These are phyloP conservation scores for Spinus olivaceus DNA, from an alignment of 2,797 vertebrate species.

Conservation along the genomic window DNA sequence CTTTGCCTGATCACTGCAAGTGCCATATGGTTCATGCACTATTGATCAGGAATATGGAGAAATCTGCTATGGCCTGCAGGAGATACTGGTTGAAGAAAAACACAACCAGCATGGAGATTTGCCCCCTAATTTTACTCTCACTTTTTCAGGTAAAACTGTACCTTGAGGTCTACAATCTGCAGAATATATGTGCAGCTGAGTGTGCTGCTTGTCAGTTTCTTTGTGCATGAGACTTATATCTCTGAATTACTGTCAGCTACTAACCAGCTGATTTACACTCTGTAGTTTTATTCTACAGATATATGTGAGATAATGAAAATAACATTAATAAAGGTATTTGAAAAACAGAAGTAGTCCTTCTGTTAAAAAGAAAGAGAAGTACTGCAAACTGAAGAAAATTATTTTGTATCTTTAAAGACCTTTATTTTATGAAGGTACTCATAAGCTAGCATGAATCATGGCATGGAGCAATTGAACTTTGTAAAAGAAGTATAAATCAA, in stretches of 20 bases:
- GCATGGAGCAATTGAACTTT: not conserved
- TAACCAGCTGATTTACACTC: not conserved
- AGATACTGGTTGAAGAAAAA: not conserved
- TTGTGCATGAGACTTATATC: not conserved
- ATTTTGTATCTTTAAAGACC: not conserved
- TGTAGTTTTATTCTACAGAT: not conserved
- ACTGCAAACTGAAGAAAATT: not conserved
- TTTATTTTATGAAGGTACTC: not conserved
- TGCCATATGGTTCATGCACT: not conserved
- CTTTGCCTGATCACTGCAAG: not conserved
- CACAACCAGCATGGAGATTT: not conserved
- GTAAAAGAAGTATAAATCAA: not conserved
- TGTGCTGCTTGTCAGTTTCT: fast-evolving
- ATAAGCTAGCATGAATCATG: not conserved
- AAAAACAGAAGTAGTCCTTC: not conserved
- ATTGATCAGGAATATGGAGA: not conserved
- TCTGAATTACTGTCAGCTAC: not conserved
- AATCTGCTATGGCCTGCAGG: not conserved
- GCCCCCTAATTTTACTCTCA: not conserved
- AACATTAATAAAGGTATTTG: not conserved
- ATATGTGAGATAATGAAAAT: not conserved
- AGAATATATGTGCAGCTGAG: not conserved
- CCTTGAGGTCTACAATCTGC: not conserved
- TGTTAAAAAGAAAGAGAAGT: not conserved
- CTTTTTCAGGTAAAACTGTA: not conserved